Conservation (phyloP, 2,797 vertebrate genomes). For the Staurois parvus region DNA sequence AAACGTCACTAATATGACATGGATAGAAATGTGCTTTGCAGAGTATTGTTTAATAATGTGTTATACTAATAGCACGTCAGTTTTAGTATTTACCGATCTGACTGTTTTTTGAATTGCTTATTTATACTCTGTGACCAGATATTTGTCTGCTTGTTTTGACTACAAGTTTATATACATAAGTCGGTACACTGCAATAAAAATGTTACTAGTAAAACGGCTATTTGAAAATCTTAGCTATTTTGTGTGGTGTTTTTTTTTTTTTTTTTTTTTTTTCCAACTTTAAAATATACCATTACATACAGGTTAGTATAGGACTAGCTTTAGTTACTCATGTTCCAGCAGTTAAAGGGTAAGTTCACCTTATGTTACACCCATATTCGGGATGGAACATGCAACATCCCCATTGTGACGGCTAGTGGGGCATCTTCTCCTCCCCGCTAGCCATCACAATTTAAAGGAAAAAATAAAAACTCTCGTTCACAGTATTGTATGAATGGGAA, state of each 20-base stretch:
- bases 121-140: background rate
- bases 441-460: too few species aligned
- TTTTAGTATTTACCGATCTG: background rate
- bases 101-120: background rate
- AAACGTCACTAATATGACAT: background rate
- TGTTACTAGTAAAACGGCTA: background rate
- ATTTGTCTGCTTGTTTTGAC: background rate
- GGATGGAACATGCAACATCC: too few species aligned
- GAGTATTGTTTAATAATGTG: constrained; percentile 1
- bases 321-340: too few species aligned
- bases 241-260: background rate
- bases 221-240: background rate
- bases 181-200: constrained; percentile 18
- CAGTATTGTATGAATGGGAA: too few species aligned
- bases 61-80: background rate
- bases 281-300: background rate
- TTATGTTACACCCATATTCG: too few species aligned
- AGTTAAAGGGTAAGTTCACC: too few species aligned
- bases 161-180: background rate
- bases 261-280: background rate
- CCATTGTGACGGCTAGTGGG: too few species aligned
- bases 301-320: background rate
- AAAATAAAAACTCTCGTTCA: too few species aligned
- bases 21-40: background rate
- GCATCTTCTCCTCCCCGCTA: too few species aligned